phyloP scores from a whole-genome alignment of 2,113 vertebrate species.

The Talpa occidentalis region DNA sequence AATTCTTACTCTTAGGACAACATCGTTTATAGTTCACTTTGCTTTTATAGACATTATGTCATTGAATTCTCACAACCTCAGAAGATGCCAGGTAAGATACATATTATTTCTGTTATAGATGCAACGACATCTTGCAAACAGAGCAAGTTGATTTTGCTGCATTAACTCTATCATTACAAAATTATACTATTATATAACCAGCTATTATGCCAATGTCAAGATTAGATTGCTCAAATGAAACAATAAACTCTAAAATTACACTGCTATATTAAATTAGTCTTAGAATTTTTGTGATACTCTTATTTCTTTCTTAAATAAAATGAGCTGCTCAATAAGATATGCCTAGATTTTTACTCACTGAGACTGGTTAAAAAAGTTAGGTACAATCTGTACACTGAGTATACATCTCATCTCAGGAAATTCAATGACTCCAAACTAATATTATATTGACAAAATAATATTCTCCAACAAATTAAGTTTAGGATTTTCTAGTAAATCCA shows the following conservation, averaged over 20 bases:
- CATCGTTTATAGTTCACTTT: not conserved
- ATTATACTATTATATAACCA: not conserved
- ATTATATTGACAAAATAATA: not conserved
- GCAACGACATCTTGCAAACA: not conserved
- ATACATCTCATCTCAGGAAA: not conserved
- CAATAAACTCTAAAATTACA: not conserved
- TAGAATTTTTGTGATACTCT: not conserved
- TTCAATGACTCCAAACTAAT: not conserved
- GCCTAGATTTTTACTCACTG: not conserved
- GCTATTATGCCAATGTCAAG: not conserved
- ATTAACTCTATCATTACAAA: constrained; percentile 30
- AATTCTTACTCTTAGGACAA: not conserved
- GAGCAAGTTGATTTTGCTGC: not conserved
- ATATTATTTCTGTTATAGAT: not conserved
- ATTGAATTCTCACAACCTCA: not conserved
- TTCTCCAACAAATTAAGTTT: not conserved
- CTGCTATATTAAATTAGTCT: not conserved
- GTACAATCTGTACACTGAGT: not conserved
- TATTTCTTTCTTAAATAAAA: constrained; percentile 30
- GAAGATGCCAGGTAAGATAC: not conserved
- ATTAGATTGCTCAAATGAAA: not conserved
- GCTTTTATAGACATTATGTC: not conserved
- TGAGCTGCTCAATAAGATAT: not conserved
- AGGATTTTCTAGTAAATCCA: not conserved
- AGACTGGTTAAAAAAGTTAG: not conserved